These are phyloP conservation scores for Odontomachus brunneus DNA, from an alignment of 1,140 invertebrate species.

Conservation along the genomic window DNA sequence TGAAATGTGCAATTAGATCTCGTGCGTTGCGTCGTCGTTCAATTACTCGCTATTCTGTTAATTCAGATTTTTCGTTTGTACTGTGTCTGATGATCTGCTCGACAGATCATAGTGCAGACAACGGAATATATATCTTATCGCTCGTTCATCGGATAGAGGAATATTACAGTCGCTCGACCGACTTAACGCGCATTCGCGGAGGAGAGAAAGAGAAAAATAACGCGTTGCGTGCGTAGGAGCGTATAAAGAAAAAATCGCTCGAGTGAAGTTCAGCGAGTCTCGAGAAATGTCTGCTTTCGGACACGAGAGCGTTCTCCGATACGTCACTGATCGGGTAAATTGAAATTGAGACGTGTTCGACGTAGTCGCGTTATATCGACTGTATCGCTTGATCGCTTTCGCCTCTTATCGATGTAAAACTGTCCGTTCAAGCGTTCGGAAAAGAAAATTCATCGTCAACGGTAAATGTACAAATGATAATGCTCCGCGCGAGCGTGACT, in stretches of 20 bases:
- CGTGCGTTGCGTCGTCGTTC: background rate
- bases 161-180: background rate
- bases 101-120: background rate
- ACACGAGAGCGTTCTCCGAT: background rate
- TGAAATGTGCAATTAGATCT: no score
- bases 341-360: background rate
- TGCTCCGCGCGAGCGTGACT: background rate
- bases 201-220: background rate
- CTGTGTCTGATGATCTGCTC: background rate
- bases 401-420: background rate
- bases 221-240: background rate
- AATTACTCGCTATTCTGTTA: conserved; percentile 1
- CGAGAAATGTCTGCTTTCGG: background rate
- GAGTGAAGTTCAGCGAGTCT: background rate
- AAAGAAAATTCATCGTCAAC: conserved; percentile 1
- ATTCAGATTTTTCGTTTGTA: background rate
- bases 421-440: background rate
- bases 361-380: background rate
- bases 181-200: background rate
- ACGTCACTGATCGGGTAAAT: background rate
- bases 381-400: background rate
- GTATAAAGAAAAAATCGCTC: background rate
- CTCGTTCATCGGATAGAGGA: background rate
- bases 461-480: background rate
- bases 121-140: background rate